phyloP scores from a whole-genome alignment of 2,797 vertebrate species.

The Buphagus erythrorhynchus region DNA sequence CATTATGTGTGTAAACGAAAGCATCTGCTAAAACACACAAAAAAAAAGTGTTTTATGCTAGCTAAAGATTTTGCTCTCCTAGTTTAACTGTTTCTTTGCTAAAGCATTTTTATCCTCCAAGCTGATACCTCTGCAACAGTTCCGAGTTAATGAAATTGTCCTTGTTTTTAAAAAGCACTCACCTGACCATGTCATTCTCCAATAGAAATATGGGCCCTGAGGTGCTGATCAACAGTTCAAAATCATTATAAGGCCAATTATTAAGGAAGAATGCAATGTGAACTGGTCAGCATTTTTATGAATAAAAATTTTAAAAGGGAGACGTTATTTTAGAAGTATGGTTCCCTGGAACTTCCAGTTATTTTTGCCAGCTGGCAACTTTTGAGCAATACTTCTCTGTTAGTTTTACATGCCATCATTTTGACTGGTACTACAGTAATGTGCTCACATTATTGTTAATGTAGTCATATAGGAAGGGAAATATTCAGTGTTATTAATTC shows the following conservation, averaged over 20 bases:
- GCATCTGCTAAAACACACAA: background rate
- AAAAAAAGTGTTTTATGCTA: background rate
- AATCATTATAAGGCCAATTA: background rate
- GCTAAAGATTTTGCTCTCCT: background rate
- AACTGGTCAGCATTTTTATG: background rate
- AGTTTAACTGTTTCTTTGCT: constrained; percentile 7
- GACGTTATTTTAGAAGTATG: background rate
- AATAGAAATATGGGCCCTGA: background rate
- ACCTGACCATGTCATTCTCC: background rate
- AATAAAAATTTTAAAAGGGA: background rate
- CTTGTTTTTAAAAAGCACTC: background rate
- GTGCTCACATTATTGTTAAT: background rate
- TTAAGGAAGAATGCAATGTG: background rate
- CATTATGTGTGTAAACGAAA: background rate
- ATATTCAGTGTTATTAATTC: background rate
- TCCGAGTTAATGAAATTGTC: background rate
- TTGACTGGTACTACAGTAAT: background rate
- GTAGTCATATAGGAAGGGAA: background rate
- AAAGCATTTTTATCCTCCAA: background rate
- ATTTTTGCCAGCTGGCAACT: background rate
- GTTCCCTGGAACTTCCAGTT: background rate
- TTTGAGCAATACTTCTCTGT: background rate
- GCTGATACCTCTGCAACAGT: background rate
- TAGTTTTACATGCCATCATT: background rate
- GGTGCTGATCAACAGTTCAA: background rate